Conservation (phyloP, 2,888 invertebrate species). For the Metellina segmentata region DNA sequence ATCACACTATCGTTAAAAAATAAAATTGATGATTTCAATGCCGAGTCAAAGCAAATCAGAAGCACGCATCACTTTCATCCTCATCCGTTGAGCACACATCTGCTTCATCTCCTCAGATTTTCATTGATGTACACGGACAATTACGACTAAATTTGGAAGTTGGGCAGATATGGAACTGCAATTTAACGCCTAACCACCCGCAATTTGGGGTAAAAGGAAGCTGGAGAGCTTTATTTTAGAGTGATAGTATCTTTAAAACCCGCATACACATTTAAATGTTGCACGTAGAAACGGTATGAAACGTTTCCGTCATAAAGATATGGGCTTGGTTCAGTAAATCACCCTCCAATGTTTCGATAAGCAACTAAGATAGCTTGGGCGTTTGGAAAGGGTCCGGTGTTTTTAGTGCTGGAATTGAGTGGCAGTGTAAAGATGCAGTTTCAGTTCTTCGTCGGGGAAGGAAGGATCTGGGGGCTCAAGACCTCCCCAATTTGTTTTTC, state of each 20-base stretch:
- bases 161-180: constrained; percentile 24
- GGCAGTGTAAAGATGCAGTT: background rate
- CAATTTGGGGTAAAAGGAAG: constrained; percentile 37
- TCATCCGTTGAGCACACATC: background rate
- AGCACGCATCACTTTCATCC: background rate
- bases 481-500: too few relatives aligned
- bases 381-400: background rate
- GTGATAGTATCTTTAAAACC: constrained; percentile 35
- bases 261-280: constrained; percentile 35
- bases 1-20: too few relatives aligned
- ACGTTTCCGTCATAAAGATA: constrained; percentile 48
- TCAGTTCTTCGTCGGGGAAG: background rate
- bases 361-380: constrained; percentile 1
- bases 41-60: too few relatives aligned
- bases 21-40: too few relatives aligned
- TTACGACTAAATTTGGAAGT: constrained; percentile 36
- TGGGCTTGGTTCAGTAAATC: constrained; percentile 15
- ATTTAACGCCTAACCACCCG: background rate
- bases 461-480: too few relatives aligned
- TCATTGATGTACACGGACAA: background rate
- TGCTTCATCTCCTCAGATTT: constrained; percentile 1
- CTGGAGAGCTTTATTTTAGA: background rate
- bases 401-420: background rate
- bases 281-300: constrained; percentile 12
- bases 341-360: constrained; percentile 38